Evolutionary conservation across 2,797 vertebrate genomes (phyloP), one percentile per base, ranked within the genome.

Genomic region (Eulemur mongoz): DNA sequence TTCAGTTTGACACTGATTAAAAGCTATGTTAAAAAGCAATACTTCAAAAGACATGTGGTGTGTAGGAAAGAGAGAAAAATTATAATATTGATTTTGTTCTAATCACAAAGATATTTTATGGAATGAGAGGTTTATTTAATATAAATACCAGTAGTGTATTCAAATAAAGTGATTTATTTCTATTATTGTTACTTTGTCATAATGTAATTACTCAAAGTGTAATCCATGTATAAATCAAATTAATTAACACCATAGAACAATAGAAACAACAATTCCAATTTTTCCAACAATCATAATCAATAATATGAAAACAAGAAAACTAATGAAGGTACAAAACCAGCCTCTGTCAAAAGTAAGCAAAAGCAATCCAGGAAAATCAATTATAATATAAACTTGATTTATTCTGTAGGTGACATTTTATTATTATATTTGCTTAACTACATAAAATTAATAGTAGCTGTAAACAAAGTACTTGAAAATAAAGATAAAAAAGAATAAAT

Each of bases 231-330:
- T 95, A 98, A 97, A 96, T 95, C 6, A 59, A 97, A 95, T 90
- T 94, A 97, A 98, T 97, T 96, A 86, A 94, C 95, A 76, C 20
- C 81, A 76, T 85, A 96, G 69, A 72, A 90, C 91, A 97, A 95
- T 94, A 79, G 0, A 22, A 63, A 70, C 45, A 96, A 79, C 82
- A 91, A 84, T 92, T 97, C 14, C 23, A 97, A 93, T 96, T 85
- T 91, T 89, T 93, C 75, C 52, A 1, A 4, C 80, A 97, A 70
- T 73, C 22, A 61, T 73, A 97, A 97, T 96, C 95, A 97, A 97
- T 98, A 98, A 75, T 32, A 93, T 80, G 95, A 97, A 98, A 98
- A 98, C 82, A 35, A 97, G 96, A 93, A 97, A 97, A 72, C 8
- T 96, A 87, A 96, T 96, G 43, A 97, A 96, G 98, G 8, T 73